Evolutionary conservation across 92 coral and sea anemone genomes (phyloP).

Genomic region (Porites cylindrica): DNA sequence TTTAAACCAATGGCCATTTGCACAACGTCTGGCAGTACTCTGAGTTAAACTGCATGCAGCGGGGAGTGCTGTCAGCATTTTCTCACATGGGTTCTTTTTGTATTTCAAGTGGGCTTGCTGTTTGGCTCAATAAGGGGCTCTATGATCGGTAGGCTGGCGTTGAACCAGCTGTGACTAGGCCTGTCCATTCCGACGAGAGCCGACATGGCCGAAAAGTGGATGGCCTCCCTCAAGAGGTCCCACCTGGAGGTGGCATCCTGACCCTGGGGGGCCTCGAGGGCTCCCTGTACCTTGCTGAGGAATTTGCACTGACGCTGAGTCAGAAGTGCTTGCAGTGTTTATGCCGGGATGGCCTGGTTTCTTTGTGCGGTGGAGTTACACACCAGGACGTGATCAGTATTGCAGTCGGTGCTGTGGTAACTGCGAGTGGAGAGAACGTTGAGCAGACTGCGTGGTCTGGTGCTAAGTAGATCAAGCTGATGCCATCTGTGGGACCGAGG

Average conservation of each 20-base stretch:
- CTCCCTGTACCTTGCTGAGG: not conserved
- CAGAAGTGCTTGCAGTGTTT: not conserved
- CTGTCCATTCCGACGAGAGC: no score
- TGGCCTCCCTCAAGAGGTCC: not conserved
- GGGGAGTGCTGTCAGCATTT: no score
- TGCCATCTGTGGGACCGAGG: conserved; percentile 1
- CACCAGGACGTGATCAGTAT: conserved; percentile 26
- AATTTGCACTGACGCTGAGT: not conserved
- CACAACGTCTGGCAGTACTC: conserved; percentile 31
- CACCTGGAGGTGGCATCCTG: not conserved
- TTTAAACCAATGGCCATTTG: conserved; percentile 27
- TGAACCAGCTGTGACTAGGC: no score
- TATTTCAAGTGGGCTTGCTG: no score
- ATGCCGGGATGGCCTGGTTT: not conserved
- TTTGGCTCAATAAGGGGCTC: no score
- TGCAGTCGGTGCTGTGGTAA: conserved; percentile 37
- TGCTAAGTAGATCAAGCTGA: conserved; percentile 28
- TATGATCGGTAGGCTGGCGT: no score
- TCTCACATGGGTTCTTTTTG: no score
- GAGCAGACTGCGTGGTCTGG: conserved; percentile 29
- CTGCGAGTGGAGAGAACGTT: conserved; percentile 29
- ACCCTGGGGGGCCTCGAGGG: not conserved
- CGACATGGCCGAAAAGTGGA: not conserved
- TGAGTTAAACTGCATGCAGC: no score
- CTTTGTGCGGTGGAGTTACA: not conserved